Evolutionary conservation across 2,888 invertebrate genomes (phyloP), one percentile per base, ranked within the genome.

Genomic region (Syrphus vitripennis): DNA sequence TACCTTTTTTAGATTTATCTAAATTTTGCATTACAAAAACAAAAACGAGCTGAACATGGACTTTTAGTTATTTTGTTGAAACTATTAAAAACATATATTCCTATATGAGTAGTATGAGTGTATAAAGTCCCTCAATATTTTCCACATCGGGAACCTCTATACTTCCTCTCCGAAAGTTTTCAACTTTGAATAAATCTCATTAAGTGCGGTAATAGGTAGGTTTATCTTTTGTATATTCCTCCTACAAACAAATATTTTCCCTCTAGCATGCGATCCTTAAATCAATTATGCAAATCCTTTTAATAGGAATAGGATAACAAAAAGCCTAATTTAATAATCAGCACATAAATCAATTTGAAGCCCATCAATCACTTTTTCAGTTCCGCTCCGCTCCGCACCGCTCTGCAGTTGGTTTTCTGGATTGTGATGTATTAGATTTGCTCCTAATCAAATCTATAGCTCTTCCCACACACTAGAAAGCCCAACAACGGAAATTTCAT

Each of bases 221-320:
- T 12, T 1, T 42, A 42, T 42, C 3, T 59, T 50, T 6, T 3
- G 7, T 37, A 50, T 1, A 10, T 6, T 42, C 31, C n/a, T n/a
- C n/a, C n/a, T n/a, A 21, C 14, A 37, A 74, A 55, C 63, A 53
- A 72, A 53, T 7, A 42, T 5, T 16, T 12, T 14, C 55, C 29
- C 42, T 48, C 12, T 21, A n/a, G n/a, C 61, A 37, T 16, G 14
- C 16, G 31, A 65, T 12, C 59, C 50, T 5, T 67, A 76, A 84
- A 84, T 84, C 76, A 84, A 76, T 84, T 84, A 84, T 84, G 84
- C 53, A 84, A 84, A 84, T 80, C 76, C 72, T 59, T 59, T 59
- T 45, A 78, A 74, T 69, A 69, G 71, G 40, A 80, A 69, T 45
- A 37, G 37, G 71, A 84, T 79, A 71, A 76, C 59, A 71, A 76